Evolutionary conservation across 2,113 vertebrate species (phyloP), one percentile per base, ranked within the genome.

Genomic region (Grammomys surdaster): DNA sequence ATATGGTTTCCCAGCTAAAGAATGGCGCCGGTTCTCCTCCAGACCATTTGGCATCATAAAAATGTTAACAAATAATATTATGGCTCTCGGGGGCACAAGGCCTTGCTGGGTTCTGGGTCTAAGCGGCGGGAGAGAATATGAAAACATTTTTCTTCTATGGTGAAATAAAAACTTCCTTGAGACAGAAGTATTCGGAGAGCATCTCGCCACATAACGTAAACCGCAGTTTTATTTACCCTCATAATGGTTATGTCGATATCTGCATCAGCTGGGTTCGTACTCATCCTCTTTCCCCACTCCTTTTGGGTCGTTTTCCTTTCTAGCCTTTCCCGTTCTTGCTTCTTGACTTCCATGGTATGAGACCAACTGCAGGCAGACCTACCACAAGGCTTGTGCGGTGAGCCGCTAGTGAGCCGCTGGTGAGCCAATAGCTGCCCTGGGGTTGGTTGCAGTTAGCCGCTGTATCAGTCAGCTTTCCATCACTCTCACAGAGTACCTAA

Each of bases 51-150:
- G 98, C 98, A 98, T 99, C 99, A 99, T 99, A 99, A 99, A 99
- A 99, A 99, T 99, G 98, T 99, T 98, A 98, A 99, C 98, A 99
- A 99, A 99, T 99, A 99, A 99, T 97, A 98, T 99, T 98, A 99
- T 97, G 98, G 98, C 98, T 98, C 99, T 99, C 98, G 98, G 98
- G 98, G 98, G 98, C 98, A 98, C 98, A 97, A 97, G 98, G 98
- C 98, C 98, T 98, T 96, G 1, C 98, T 84, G 98, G 98, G 98
- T 98, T 98, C 98, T 89, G 95, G 98, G 98, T 97, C 98, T 98
- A 97, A 98, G 97, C 92, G 70, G 98, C 58, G 60, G 98, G 98
- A 98, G 98, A 98, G 98, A 98, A 99, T 98, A 99, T 98, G 98
- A 98, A 98, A 98, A 98, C 98, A 98, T 99, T 98, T 98, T 98